Base-by-base conservation (phyloP, 2,113 vertebrate genomes). In the Sturnus vulgaris region DNA sequence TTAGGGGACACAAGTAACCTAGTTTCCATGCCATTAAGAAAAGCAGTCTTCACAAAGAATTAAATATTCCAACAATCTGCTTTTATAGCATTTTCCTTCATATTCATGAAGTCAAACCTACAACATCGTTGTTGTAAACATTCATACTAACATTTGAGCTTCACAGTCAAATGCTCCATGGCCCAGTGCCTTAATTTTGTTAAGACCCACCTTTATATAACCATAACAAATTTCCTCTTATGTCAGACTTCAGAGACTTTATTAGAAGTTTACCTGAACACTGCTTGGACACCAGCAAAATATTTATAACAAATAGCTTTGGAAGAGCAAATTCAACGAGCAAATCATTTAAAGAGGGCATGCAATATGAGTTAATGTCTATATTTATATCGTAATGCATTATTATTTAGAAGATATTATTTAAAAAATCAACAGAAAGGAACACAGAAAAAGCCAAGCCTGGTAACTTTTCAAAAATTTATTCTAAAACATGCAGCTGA, bases 241-340 rank as follows among this genome's bases (percentile, higher is more conserved):
- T 93, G 95, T 94, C 87, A 94, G 63, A 86, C 68, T 94, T 91
- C 68, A 82, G 63, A 92, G 77, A 92, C 76, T 72, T 82, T 97
- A 96, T 94, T 94, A 95, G 83, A 96, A 90, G 91, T 96, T 97
- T 96, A 96, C 91, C 80, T 95, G 37, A 95, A 70, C 61, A 95
- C 79, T 91, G 92, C 96, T 90, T 96, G 83, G 95, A 96, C 97
- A 97, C 95, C 65, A 96, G 71, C 52, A 96, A 96, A 97, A 97
- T 96, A 97, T 97, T 97, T 97, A 95, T 49, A 94, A 76, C 24
- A 80, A 72, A 95, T 42, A 79, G 46, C 61, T 92, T 92, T 93
- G 35, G 84, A 19, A 75, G 71, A 82, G 78, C 18, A 88, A 90
- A 87, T 91, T 93, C 82, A 95, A 60, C 78, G 30, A 64, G 50